Conservation (phyloP, 2,113 vertebrate genomes). For the Genyomyrus donnyi region DNA sequence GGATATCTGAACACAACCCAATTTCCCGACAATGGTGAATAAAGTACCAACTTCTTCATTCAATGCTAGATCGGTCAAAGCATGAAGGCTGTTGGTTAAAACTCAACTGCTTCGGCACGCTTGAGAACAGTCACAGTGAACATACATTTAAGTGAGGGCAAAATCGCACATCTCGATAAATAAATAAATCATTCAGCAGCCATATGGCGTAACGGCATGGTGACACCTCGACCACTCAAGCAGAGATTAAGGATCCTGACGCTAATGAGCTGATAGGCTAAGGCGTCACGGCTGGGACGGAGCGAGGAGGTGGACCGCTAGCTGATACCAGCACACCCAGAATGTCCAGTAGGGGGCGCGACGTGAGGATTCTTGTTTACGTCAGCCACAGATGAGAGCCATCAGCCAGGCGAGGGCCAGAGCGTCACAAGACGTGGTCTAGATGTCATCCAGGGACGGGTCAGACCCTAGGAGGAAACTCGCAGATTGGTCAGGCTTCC, state of each 20-base stretch:
- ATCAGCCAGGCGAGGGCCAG: background rate
- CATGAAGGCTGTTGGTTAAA: background rate
- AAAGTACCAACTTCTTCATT: background rate
- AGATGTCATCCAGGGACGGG: too few species aligned
- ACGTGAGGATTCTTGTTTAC: background rate
- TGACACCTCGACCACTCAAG: background rate
- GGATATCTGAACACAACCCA: background rate
- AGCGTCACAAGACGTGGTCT: background rate
- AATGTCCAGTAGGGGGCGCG: background rate
- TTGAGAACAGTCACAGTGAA: background rate
- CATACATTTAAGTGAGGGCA: background rate
- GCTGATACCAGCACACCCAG: background rate
- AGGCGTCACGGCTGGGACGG: background rate
- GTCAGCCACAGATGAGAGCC: too few species aligned
- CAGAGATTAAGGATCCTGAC: background rate
- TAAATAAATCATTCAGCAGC: background rate
- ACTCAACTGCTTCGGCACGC: background rate
- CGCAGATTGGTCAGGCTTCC: too few species aligned
- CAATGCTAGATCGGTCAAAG: background rate
- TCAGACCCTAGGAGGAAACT: too few species aligned
- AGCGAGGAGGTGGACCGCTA: background rate
- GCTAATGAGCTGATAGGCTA: background rate
- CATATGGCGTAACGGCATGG: background rate
- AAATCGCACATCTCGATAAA: background rate
- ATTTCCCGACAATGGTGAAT: background rate